A percentile compares a stretch with the other conserved stretches of the same genome.
These are phyloP conservation scores for Turdus rufiventris DNA, from an alignment of 2,113 vertebrate species.

Conservation along the genomic window DNA sequence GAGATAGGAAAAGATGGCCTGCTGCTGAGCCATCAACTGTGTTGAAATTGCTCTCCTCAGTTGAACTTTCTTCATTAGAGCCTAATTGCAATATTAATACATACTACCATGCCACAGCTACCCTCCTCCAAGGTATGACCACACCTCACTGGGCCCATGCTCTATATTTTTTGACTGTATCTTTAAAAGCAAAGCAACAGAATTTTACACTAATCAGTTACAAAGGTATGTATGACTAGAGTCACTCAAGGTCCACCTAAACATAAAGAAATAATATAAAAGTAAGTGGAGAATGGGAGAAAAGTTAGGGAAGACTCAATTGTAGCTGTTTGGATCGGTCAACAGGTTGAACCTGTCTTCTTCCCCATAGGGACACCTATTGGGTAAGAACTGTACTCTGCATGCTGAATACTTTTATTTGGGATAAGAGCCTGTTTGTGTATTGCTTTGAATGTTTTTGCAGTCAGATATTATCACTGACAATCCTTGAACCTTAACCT, in stretches of 20 bases:
- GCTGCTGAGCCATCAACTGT: neutral
- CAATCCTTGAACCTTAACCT: neutral
- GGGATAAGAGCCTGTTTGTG: neutral
- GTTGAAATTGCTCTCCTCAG: neutral
- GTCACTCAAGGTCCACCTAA: neutral
- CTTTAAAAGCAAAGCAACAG: neutral
- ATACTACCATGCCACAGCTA: neutral
- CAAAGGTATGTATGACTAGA: neutral
- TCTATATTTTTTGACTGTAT: neutral
- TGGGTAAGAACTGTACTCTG: neutral
- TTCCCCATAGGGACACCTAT: neutral
- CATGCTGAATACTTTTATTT: neutral
- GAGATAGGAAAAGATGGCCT: neutral
- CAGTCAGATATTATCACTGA: neutral
- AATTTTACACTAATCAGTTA: neutral
- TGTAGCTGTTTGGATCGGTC: neutral
- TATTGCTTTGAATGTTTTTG: neutral
- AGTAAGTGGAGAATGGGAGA: neutral
- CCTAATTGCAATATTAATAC: neutral
- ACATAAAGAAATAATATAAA: neutral
- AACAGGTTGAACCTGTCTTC: neutral
- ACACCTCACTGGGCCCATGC: neutral
- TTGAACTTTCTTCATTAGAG: neutral
- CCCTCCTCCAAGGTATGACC: neutral
- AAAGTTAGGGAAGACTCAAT: neutral